Percentiles rank a stretch among this genome's conserved stretches.
These are phyloP conservation scores for Engystomops pustulosus DNA, from an alignment of 2,113 vertebrate species.

Conservation along the genomic window DNA sequence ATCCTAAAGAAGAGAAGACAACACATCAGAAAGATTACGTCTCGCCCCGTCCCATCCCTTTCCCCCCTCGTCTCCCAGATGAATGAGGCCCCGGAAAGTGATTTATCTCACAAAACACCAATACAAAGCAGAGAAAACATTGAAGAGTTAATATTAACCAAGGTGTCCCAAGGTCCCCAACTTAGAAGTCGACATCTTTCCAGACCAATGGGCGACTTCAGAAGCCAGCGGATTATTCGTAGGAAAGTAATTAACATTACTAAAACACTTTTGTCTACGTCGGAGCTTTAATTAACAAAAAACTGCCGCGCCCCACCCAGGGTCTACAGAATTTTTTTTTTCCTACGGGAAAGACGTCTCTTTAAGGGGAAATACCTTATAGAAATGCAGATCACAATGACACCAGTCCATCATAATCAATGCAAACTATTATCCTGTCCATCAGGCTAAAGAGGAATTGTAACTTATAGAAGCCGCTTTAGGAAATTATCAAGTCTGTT, in stretches of 20 bases:
- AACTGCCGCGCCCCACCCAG: not conserved
- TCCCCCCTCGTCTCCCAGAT: too few relatives aligned
- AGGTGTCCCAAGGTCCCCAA: not conserved
- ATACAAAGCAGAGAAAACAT: not conserved
- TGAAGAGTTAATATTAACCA: constrained; percentile 41
- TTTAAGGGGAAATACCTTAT: constrained; percentile 24
- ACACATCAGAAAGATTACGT: not conserved
- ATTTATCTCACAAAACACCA: constrained; percentile 1
- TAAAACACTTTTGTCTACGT: constrained; percentile 45
- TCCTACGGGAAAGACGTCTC: constrained; percentile 28
- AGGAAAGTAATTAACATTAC: constrained; percentile 34
- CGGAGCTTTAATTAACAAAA: constrained; percentile 38
- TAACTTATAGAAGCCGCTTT: not conserved
- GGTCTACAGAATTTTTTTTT: constrained; percentile 13
- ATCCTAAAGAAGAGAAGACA: constrained; percentile 76
- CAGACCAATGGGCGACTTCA: constrained; percentile 40
- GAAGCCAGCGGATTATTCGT: constrained; percentile 11
- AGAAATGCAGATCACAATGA: constrained; percentile 50
- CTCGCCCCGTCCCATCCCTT: not conserved
- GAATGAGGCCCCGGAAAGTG: not conserved
- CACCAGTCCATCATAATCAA: constrained; percentile 13
- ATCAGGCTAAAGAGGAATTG: constrained; percentile 39
- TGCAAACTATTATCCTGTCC: constrained; percentile 34
- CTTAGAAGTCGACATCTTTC: constrained; percentile 33
- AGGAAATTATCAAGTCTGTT: constrained; percentile 1